Conservation (phyloP, 2,797 vertebrate species). For the Anguilla obscura region DNA sequence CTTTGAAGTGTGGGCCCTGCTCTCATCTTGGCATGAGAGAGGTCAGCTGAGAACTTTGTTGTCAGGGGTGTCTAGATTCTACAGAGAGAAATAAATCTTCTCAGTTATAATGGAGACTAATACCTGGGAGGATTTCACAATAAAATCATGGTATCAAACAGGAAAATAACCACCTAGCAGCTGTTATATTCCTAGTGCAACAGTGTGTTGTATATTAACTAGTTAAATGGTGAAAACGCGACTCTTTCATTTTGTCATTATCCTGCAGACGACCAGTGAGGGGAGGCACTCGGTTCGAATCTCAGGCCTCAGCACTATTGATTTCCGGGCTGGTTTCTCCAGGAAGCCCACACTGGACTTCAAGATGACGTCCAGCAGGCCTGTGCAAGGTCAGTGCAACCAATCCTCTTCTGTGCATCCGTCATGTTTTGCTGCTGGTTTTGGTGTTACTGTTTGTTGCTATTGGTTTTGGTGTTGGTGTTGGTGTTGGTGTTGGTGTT, state of each 20-base stretch:
- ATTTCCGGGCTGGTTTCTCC: conserved; percentile 94
- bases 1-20: conserved; percentile 6
- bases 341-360: conserved; percentile 87
- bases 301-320: conserved; percentile 93
- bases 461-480: neutral
- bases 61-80: conserved; percentile 1
- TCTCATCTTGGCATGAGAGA: neutral
- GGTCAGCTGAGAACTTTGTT: neutral
- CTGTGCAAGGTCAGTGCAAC: conserved; percentile 83
- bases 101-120: neutral
- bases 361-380: conserved; percentile 85
- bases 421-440: neutral
- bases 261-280: conserved; percentile 81
- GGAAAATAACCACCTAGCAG: neutral
- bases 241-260: conserved; percentile 35
- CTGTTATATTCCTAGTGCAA: neutral
- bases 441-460: neutral
- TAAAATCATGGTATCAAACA: neutral
- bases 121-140: neutral
- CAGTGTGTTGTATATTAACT: neutral
- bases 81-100: conserved; percentile 3
- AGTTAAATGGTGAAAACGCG: neutral
- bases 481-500: neutral
- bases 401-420: neutral
- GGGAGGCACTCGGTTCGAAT: conserved; percentile 94